A percentile compares a stretch with the other conserved stretches of the same genome.
Conservation (phyloP, 2,797 vertebrate genomes). For the Sebastes reedi region DNA sequence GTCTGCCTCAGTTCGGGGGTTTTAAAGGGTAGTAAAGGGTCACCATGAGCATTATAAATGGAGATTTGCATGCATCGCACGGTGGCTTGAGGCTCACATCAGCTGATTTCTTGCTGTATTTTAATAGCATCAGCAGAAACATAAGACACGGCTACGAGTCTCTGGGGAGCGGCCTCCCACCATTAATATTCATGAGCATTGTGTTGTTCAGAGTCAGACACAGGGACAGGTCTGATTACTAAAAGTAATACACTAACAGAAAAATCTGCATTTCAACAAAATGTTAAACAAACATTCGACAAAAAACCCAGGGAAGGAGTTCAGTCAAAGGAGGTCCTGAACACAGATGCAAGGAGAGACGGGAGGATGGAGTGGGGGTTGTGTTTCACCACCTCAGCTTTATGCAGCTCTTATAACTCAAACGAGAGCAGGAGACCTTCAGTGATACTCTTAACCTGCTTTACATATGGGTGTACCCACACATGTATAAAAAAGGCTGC, state of each 20-base stretch:
- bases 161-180: constrained; percentile 56
- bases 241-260: constrained; percentile 53
- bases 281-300: background rate
- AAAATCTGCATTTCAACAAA: constrained; percentile 52
- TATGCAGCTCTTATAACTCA: background rate
- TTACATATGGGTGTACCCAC: background rate
- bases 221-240: constrained; percentile 52
- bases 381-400: background rate
- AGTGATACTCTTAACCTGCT: background rate
- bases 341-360: background rate
- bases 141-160: constrained; percentile 62
- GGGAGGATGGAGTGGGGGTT: background rate
- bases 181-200: constrained; percentile 74
- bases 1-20: background rate
- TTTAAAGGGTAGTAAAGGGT: constrained; percentile 52
- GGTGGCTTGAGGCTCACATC: constrained; percentile 56
- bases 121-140: constrained; percentile 81
- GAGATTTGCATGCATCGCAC: constrained; percentile 69
- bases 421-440: background rate
- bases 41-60: constrained; percentile 64
- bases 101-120: constrained; percentile 73
- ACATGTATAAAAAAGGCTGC: background rate
- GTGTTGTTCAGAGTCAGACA: constrained; percentile 52
- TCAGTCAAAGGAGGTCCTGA: background rate
- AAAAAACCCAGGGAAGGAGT: constrained; percentile 12